A percentile compares a stretch with the other conserved stretches of the same genome.
Evolutionary conservation across 2,113 vertebrate genomes (phyloP).

Genomic region (Callocephalon fimbriatum): DNA sequence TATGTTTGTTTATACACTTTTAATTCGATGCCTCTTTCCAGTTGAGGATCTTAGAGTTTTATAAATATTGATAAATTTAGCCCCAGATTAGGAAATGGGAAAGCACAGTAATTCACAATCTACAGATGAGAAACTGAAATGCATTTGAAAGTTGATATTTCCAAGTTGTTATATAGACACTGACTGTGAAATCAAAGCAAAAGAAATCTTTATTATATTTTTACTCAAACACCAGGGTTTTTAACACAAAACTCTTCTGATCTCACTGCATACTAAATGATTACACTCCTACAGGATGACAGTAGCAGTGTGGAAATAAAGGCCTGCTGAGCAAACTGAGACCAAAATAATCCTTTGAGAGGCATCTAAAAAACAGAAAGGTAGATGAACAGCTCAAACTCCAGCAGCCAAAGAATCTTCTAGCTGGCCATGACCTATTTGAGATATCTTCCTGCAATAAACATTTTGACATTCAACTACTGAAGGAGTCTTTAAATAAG

Average conservation of each 20-base stretch:
- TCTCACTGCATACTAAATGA: not conserved
- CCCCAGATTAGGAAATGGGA: not conserved
- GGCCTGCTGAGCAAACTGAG: not conserved
- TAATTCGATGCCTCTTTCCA: not conserved
- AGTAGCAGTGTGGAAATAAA: not conserved
- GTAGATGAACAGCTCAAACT: not conserved
- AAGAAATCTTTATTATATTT: not conserved
- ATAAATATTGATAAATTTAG: conserved; percentile 2
- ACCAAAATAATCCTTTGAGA: not conserved
- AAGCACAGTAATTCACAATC: conserved; percentile 8
- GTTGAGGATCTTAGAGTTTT: not conserved
- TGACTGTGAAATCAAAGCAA: not conserved
- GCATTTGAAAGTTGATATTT: not conserved
- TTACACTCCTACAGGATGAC: not conserved
- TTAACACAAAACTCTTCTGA: not conserved
- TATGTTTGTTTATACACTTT: not conserved
- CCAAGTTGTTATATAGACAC: not conserved
- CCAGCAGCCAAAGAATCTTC: not conserved
- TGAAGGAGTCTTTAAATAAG: not conserved
- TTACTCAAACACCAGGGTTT: not conserved
- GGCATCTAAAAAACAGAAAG: not conserved
- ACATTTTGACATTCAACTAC: not conserved
- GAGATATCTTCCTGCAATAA: not conserved
- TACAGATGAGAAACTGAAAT: conserved; percentile 49
- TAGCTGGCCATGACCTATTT: not conserved